Evolutionary conservation across 2,888 invertebrate genomes (phyloP), one percentile per base, ranked within the genome.

Genomic region (Hemithea aestivaria): DNA sequence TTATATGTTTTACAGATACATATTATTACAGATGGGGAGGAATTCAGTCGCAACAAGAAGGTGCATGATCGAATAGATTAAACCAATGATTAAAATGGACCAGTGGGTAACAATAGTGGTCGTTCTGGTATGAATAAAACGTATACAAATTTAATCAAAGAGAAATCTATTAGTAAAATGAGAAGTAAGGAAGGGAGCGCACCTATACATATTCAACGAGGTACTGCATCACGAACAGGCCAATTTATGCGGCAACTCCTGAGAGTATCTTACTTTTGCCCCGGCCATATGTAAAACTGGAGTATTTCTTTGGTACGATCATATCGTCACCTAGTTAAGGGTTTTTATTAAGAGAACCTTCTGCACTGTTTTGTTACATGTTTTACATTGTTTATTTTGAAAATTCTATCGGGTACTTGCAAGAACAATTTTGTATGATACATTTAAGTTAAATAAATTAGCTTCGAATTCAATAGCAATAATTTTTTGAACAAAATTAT

Each of bases 91-190:
- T 77, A 77, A 79, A 76, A 63, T 60, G 73, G 64, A 60, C 53
- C 69, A 65, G 66, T 58, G 61, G 63, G 69, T 68, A 81, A 84
- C 82, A 82, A 80, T 81, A 82, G 78, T 74, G 64, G 75, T 68
- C 70, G 71, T 66, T 57, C 54, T 56, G 73, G 72, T 80, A 82
- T 83, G 84, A 82, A 84, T 85, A 84, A 84, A 87, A 83, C 77
- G 41, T 42, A 42, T 36, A 85, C 85, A 87, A 85, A 85, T 87
- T 85, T 87, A 87, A 87, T 87, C 85, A 87, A 82, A 85, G 82
- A 79, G 80, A 83, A 87, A 85, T 87, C 85, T 87, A 87, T 87
- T 87, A 87, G 87, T 84, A 87, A 87, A 87, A 87, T 87, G 87
- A 85, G 85, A 83, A 85, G 78, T 83, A 83, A 80, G 87, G 85